Base-by-base conservation (phyloP, 1,140 invertebrate genomes). In the Apis dorsata region DNA sequence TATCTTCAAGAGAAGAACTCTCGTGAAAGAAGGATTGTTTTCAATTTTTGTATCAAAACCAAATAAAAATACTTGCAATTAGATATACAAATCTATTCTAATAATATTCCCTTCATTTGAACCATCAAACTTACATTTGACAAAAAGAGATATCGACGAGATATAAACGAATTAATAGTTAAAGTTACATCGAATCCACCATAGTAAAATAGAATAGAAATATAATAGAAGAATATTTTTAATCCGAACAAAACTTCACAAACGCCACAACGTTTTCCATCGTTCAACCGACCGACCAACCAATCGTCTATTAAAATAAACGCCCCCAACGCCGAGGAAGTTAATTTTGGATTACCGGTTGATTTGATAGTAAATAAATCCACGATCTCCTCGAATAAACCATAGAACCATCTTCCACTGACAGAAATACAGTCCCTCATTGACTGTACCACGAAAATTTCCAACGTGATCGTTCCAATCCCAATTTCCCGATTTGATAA, bases 271-370 rank as follows among this genome's bases (percentile, higher is more conserved):
- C 1, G 12, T 7, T 24, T 24, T 44, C 68, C 44, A 83, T 79
- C 69, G n/a, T 21, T 66, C 28, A 69, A 51, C n/a, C 55, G 66
- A n/a, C 66, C 59, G 13, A 63, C 60, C 68, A 73, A 63, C 60
- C 68, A 73, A 17, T 78, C 34, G 63, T 17, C 71, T 69, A 73
- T 81, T 84, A 84, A 84, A 84, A 84, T 75, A 81, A 84, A 81
- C 78, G 53, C 63, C 65, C 7, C 57, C 63, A 53, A 81, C 49
- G 55, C 51, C 65, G 13, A 55, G 34, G 19, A 24, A 84, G 83
- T 84, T 84, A 84, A 84, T 84, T 84, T 84, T 70, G 72, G 83
- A 84, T 63, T 55, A n/a, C 60, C 62, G 65, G 13, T n/a, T 53
- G 78, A 75, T 84, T 73, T 68, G 28, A 68, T 72, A 57, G 55